Evolutionary conservation across 37 sponge, comb jelly and placozoan species (phyloP).

Genomic region (Cliona cf. orientalis): DNA sequence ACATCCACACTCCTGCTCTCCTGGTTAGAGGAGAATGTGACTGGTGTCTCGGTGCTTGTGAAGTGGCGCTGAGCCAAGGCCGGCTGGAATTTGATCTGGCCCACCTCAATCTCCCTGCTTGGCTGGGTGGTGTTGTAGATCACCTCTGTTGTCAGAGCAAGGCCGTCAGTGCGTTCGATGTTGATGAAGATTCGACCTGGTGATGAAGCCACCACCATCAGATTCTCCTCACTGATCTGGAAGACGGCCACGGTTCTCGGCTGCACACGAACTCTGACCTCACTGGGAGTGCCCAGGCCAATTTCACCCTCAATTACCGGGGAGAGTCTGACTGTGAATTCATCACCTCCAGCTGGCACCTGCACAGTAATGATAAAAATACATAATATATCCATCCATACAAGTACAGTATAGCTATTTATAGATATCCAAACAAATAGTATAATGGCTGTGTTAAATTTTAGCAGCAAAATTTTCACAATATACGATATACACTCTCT

Average conservation of each 20-base stretch:
- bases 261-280: neutral
- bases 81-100: constrained; percentile 46
- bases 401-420: no score
- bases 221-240: constrained; percentile 21
- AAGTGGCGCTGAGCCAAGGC: constrained; percentile 56
- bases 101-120: constrained; percentile 6
- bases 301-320: constrained; percentile 18
- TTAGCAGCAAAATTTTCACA: no score
- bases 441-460: no score
- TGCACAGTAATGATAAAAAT: constrained; percentile 13
- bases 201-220: constrained; percentile 39
- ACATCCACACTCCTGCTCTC: neutral
- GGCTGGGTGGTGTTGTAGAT: constrained; percentile 12
- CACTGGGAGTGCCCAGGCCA: neutral
- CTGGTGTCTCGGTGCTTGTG: neutral
- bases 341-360: constrained; percentile 58
- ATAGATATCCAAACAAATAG: no score
- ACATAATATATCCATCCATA: no score
- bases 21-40: constrained; percentile 13
- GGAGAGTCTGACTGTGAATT: constrained; percentile 32
- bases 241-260: constrained; percentile 35
- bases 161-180: constrained; percentile 53
- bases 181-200: neutral
- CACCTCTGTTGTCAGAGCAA: constrained; percentile 24
- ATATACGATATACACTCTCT: no score